Base-by-base conservation (phyloP, 1,140 invertebrate genomes). In the Cyphomyrmex costatus region DNA sequence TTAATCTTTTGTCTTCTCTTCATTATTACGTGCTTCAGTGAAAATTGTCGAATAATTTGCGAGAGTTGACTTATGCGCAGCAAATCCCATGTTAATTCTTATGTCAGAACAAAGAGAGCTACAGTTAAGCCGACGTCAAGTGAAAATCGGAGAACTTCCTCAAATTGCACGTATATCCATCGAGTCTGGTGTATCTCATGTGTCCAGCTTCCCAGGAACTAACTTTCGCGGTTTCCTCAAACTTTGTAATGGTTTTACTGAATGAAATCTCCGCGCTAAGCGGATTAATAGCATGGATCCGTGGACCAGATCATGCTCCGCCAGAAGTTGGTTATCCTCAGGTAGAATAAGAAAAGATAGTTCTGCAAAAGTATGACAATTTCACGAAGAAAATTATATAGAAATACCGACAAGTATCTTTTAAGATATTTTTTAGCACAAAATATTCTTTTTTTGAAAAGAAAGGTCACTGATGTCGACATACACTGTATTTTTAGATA, bases 211-310 rank as follows among this genome's bases (percentile, higher is more conserved):
- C 61, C 63, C 77, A 63, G 76, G 56, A 58, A 51, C 85, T 53
- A 61, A 89, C 85, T 89, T 86, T 76, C 51, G 51, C 42, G 70
- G 61, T 51, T 88, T 27, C 76, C 27, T 30, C 58, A 51, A 89
- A 86, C 84, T 86, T 86, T 27, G 30, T 83, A 86, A 89, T 76
- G 58, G 66, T 89, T 89, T 83, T 68, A 89, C 70, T 56, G 87
- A 85, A 86, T 82, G 49, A 76, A 89, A 85, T 77, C n/a, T 56
- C 61, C 27, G n/a, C 27, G 56, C 74, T 89, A 88, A 88, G 86
- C 70, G 82, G 88, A 89, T 89, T 89, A 88, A 63, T 56, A 85
- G 80, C 74, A 53, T 51, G 42, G 51, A 89, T 85, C 61, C 65
- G 65, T 58, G 53, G 71, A 27, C 53, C 68, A 30, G 60, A 88